Base-by-base conservation (phyloP, 2,888 invertebrate genomes). In the Tetrapedia diversipes region DNA sequence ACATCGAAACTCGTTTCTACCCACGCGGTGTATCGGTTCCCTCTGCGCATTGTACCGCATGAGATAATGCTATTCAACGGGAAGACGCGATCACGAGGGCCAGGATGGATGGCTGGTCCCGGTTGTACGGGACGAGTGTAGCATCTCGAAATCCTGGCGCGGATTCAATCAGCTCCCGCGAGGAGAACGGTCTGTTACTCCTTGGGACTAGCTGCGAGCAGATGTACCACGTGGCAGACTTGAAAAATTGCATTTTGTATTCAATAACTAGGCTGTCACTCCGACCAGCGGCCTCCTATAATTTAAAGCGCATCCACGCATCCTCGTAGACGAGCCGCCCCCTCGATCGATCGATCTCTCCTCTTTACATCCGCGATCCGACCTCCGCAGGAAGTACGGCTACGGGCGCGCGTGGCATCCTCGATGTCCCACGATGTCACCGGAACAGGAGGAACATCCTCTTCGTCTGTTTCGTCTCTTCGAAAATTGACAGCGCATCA, bases 211-310 rank as follows among this genome's bases (percentile, higher is more conserved):
- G 57, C 47, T 61, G 70, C 39, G 73, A 43, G 63, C 68, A 68
- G 77, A 60, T 74, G 71, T 67, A 61, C 65, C 65, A 39, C 37
- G 41, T 57, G 78, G 74, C 79, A 81, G 80, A 77, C 81, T 85
- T 83, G 87, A 89, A 85, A 88, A 84, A 88, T 89, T 88, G 86
- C 86, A 86, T 87, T 88, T 86, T 86, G 85, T 85, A 86, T 88
- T 88, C 89, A 87, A 89, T 87, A 89, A 88, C 87, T 87, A 86
- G 86, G 81, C 88, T 88, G 88, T 88, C 89, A 87, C 80, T 80
- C 77, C 78, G 80, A 81, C 67, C 80, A 69, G 79, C 73, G 75
- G 75, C 82, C 77, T 80, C 64, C 84, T 83, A 87, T 85, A 88
- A 86, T 83, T 88, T 87, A 87, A 80, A 78, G 78, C 82, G 79